Conservation (phyloP, 2,113 vertebrate species). For the Haemorhous mexicanus region DNA sequence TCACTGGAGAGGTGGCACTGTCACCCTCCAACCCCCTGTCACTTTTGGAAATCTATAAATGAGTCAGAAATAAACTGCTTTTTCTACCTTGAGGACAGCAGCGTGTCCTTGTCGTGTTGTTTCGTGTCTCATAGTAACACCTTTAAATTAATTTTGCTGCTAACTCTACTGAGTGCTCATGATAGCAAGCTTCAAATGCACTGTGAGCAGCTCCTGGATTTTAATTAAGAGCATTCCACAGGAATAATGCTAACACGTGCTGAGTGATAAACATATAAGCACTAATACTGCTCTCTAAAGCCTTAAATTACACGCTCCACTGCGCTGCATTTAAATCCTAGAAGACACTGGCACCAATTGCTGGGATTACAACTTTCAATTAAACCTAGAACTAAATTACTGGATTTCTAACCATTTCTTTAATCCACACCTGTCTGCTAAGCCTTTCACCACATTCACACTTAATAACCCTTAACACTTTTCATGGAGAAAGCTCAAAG, state of each 20-base stretch:
- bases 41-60: too few relatives aligned
- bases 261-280: neutral
- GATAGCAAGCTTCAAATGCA: neutral
- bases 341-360: conserved; percentile 12
- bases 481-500: neutral
- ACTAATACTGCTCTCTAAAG: neutral
- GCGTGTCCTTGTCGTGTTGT: too few relatives aligned
- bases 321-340: neutral
- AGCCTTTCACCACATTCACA: neutral
- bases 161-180: neutral
- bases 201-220: neutral
- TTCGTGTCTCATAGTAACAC: too few relatives aligned
- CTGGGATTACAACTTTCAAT: conserved; percentile 36
- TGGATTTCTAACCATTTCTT: conserved; percentile 28
- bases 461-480: conserved; percentile 16
- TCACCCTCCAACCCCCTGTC: too few relatives aligned
- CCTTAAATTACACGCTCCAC: neutral
- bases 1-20: too few relatives aligned
- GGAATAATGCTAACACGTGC: conserved; percentile 28
- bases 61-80: too few relatives aligned
- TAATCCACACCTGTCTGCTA: conserved; percentile 32
- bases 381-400: conserved; percentile 28
- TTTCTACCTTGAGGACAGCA: too few relatives aligned
- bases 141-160: neutral
- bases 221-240: conserved; percentile 49